Percentiles rank a stretch among this genome's conserved stretches.
These are phyloP conservation scores for Scleropages formosus DNA, from an alignment of 2,797 vertebrate species.

Conservation along the genomic window DNA sequence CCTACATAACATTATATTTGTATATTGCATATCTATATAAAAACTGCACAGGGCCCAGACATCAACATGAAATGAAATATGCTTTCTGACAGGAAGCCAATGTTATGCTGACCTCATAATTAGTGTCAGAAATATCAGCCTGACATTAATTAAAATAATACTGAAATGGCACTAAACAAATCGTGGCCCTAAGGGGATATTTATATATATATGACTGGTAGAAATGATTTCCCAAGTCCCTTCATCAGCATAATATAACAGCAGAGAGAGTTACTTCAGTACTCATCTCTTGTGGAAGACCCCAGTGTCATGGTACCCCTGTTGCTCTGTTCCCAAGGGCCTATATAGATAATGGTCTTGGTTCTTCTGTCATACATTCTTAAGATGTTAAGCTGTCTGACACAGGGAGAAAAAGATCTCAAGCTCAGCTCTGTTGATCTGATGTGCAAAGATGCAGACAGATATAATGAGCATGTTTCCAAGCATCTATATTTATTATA, in stretches of 20 bases:
- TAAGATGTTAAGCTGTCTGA: neutral
- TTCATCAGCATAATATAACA: too few relatives aligned
- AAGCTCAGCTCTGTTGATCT: neutral
- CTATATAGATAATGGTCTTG: conserved; percentile 27
- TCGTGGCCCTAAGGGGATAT: conserved; percentile 44
- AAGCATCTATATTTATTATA: conserved; percentile 19
- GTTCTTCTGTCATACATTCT: conserved; percentile 10
- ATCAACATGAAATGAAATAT: conserved; percentile 23
- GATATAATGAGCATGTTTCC: neutral
- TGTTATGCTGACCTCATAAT: conserved; percentile 39
- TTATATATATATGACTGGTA: conserved; percentile 17
- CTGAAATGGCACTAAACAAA: conserved; percentile 45
- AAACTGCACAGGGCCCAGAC: neutral
- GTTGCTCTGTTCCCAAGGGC: too few relatives aligned
- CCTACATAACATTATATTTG: too few relatives aligned
- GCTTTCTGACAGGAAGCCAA: conserved; percentile 27
- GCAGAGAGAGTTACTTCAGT: too few relatives aligned
- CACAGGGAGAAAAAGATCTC: neutral
- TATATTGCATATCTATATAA: too few relatives aligned
- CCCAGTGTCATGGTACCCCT: too few relatives aligned
- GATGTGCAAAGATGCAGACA: neutral
- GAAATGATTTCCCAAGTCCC: too few relatives aligned
- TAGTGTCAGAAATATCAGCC: conserved; percentile 42
- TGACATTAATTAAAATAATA: conserved; percentile 47
- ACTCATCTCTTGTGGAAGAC: too few relatives aligned